Base-by-base conservation (phyloP, 2,113 vertebrate species). In the Dipodomys spectabilis region DNA sequence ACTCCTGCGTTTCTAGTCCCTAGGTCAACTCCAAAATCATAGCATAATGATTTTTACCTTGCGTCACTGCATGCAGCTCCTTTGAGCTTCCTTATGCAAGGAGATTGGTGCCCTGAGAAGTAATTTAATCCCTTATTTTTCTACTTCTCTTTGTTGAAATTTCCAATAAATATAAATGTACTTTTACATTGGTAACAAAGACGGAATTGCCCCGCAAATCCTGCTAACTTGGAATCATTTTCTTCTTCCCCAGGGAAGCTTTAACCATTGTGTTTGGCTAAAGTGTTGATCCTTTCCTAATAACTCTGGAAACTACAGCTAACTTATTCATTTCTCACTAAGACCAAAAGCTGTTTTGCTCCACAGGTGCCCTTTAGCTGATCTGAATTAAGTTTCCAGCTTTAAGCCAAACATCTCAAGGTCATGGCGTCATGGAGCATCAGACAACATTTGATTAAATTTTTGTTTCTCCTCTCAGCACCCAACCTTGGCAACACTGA, bases 1-100 rank as follows among this genome's bases (percentile, higher is more conserved):
- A 27, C 30, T 86, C 75, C 92, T 88, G 92, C 39, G 71, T 88
- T 93, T 94, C 77, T 74, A 86, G 44, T 96, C 35, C 86, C 32
- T 96, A 91, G 92, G 78, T 86, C 92, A 44, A 87, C 81, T 89
- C 69, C 92, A 88, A 95, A 92, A 44, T 96, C 35, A 90, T 64
- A 93, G 75, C 35, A n/a, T 78, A 89, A 92, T 89, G 72, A 79
- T 27, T 90, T 94, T 91, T 72, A 23, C 22, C 77, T 86, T 93
- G 83, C 68, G 68, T 82, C 86, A 82, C 93, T 94, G 78, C 19
- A 71, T 25, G 49, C 79, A 89, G 30, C 22, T 67, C 39, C 35
- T 92, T 91, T 57, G 39, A 92, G 73, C 35, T 10, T 53, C 53
- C 18, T 68, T 73, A 85, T 18, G 18, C 1, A 84, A 19, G 6